Percentiles rank a stretch among this genome's conserved stretches.
phyloP scores from a whole-genome alignment of 2,113 vertebrate genomes.

The Corapipo altera region DNA sequence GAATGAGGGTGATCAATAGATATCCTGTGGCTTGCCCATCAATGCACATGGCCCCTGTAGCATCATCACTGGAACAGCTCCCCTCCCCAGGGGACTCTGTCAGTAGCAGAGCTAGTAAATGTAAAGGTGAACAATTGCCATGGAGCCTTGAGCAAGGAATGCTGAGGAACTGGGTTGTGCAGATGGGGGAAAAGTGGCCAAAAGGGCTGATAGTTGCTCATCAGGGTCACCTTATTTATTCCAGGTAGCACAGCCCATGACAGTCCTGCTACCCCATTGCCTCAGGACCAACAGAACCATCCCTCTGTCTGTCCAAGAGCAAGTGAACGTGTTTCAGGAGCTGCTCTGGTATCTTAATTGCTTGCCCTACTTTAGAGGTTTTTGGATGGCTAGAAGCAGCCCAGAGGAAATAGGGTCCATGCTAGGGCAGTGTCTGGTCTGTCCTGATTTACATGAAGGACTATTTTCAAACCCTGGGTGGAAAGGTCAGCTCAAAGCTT shows the following conservation, averaged over 20 bases:
- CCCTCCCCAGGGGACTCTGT: not conserved
- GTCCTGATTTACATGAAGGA: not conserved
- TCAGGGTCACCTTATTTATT: not conserved
- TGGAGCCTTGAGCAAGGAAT: not conserved
- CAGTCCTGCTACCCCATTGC: rapidly evolving
- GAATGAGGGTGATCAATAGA: not conserved
- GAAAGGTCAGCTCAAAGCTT: not conserved
- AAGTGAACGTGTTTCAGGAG: not conserved
- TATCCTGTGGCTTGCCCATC: not conserved
- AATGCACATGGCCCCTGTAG: not conserved
- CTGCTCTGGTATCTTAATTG: constrained; percentile 1
- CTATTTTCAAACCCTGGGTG: not conserved
- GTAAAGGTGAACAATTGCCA: not conserved
- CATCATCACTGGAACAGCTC: not conserved
- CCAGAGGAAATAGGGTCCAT: not conserved
- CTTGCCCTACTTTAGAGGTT: constrained; percentile 22
- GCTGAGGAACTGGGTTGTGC: not conserved
- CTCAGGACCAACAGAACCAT: not conserved
- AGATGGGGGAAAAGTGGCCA: not conserved
- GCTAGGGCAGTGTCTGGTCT: not conserved
- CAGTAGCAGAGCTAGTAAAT: not conserved
- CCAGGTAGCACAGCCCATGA: not conserved
- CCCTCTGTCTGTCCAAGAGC: not conserved
- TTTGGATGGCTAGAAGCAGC: not conserved
- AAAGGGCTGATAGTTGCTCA: not conserved